Evolutionary conservation across 1,140 invertebrate genomes (phyloP).

Genomic region (Brachionus plicatilis): DNA sequence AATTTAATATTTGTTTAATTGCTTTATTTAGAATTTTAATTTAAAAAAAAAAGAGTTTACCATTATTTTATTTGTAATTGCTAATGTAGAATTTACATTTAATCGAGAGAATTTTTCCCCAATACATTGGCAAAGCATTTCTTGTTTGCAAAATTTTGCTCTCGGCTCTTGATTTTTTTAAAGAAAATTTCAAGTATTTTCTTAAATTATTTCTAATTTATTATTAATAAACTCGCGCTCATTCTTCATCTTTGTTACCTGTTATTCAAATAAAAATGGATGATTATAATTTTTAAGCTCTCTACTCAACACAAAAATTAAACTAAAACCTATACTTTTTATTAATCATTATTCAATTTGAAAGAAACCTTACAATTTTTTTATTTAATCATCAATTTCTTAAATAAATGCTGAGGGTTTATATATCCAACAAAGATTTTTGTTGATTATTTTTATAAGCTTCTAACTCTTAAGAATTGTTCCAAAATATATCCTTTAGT

Average conservation of each 20-base stretch:
- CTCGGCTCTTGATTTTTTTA: not conserved
- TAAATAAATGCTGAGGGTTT: not conserved
- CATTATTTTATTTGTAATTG: not conserved
- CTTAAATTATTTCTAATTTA: not conserved
- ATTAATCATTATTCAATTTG: not conserved
- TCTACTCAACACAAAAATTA: not conserved
- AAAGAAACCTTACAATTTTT: not conserved
- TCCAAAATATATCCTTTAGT: not conserved
- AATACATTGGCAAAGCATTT: slow-evolving; percentile 1
- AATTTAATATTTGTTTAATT: slow-evolving; percentile 13
- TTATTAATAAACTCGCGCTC: not conserved
- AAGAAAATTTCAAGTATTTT: not conserved
- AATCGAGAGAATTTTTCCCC: not conserved
- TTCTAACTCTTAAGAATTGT: not conserved
- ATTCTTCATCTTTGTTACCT: not conserved
- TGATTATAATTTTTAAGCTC: not conserved
- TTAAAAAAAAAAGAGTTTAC: not conserved
- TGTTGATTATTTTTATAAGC: not conserved
- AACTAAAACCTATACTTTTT: not conserved
- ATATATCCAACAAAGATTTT: not conserved
- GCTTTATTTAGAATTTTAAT: not conserved
- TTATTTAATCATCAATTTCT: not conserved
- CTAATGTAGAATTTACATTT: slow-evolving; percentile 14
- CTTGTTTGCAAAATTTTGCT: not conserved
- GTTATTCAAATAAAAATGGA: slow-evolving; percentile 23